A percentile compares a stretch with the other conserved stretches of the same genome.
These are phyloP conservation scores for Orussus abietinus DNA, from an alignment of 1,140 invertebrate species.

Conservation along the genomic window DNA sequence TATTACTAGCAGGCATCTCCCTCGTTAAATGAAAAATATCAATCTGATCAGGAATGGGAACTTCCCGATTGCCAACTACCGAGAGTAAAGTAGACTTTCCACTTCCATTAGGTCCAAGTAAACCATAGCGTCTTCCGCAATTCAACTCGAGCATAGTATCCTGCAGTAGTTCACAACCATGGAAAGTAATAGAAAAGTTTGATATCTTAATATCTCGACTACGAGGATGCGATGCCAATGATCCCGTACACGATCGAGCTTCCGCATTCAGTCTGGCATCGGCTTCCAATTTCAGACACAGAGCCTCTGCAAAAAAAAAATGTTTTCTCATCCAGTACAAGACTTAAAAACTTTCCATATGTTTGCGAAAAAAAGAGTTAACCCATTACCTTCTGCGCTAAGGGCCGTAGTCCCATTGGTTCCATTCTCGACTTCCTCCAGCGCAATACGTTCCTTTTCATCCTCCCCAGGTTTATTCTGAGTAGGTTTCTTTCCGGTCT, in stretches of 20 bases:
- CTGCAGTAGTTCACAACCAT: conserved; percentile 91
- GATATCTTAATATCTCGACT: conserved; percentile 96
- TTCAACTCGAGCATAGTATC: conserved; percentile 97
- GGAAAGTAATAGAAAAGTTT: conserved; percentile 97
- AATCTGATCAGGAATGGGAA: conserved; percentile 94
- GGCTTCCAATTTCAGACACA: conserved; percentile 83
- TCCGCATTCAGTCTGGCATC: conserved; percentile 90
- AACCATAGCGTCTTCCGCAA: conserved; percentile 92
- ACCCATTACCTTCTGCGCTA: conserved; percentile 51
- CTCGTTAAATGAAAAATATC: conserved; percentile 97
- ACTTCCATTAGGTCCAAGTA: conserved; percentile 94
- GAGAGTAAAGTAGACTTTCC: conserved; percentile 90
- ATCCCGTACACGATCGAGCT: conserved; percentile 91
- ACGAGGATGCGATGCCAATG: conserved; percentile 89
- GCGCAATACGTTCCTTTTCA: conserved; percentile 55
- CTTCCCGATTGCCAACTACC: conserved; percentile 87
- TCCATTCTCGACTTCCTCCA: conserved; percentile 34
- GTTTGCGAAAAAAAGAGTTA: conserved; percentile 10
- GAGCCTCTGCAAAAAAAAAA: conserved; percentile 61
- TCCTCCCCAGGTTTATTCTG: conserved; percentile 50
- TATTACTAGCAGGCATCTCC: conserved; percentile 95
- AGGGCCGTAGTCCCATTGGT: conserved; percentile 47
- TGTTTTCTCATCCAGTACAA: conserved; percentile 13
- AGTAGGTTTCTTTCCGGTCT: conserved; percentile 59
- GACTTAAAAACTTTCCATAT: conserved; percentile 1